Evolutionary conservation across 2,113 vertebrate genomes (phyloP).

Genomic region (Motacilla alba): DNA sequence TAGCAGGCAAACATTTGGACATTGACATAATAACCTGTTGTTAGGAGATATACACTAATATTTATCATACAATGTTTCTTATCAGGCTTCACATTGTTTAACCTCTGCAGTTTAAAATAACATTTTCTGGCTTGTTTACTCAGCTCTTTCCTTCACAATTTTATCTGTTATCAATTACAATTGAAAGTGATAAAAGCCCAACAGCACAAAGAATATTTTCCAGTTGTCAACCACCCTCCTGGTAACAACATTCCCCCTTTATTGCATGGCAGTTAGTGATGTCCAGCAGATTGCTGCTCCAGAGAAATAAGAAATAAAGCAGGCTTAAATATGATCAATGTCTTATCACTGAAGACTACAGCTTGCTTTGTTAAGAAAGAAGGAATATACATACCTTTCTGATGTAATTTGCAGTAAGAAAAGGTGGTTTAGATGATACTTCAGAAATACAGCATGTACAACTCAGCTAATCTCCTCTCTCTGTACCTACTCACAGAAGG

Average conservation of each 20-base stretch:
- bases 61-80: not conserved
- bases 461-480: not conserved
- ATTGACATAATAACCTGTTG: not conserved
- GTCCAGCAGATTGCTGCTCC: not conserved
- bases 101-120: not conserved
- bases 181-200: not conserved
- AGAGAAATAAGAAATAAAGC: not conserved
- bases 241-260: not conserved
- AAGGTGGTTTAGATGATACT: not conserved
- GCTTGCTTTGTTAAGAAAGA: not conserved
- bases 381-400: not conserved
- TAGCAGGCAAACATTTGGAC: not conserved
- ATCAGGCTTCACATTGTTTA: not conserved
- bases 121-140: not conserved
- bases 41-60: not conserved
- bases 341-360: not conserved
- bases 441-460: not conserved
- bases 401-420: not conserved
- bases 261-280: not conserved
- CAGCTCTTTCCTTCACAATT: not conserved
- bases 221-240: not conserved
- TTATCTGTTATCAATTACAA: not conserved
- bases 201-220: not conserved
- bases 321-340: not conserved
- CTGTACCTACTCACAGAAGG: not conserved